These are phyloP conservation scores for Paratilapia polleni DNA, from an alignment of 2,113 vertebrate species.

Conservation along the genomic window DNA sequence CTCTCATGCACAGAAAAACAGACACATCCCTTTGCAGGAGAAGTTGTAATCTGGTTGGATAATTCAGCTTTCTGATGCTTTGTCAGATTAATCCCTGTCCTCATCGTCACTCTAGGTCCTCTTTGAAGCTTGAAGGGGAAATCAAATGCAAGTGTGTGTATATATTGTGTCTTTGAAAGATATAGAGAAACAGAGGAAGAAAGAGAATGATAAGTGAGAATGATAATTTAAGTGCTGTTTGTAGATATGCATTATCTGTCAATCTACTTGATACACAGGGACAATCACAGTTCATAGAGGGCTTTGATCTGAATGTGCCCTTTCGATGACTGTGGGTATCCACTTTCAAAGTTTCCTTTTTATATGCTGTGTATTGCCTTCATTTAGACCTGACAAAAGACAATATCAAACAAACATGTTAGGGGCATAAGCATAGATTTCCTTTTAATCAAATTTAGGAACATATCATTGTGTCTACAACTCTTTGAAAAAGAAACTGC, in stretches of 20 bases:
- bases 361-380: neutral
- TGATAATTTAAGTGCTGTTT: constrained; percentile 37
- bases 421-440: neutral
- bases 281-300: constrained; percentile 40
- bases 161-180: constrained; percentile 39
- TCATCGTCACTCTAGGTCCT: constrained; percentile 43
- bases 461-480: neutral
- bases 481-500: neutral
- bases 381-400: constrained; percentile 30
- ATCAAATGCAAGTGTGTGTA: constrained; percentile 25
- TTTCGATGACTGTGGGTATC: constrained; percentile 32
- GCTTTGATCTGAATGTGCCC: constrained; percentile 51
- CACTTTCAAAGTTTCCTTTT: constrained; percentile 30
- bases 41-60: constrained; percentile 59
- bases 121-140: constrained; percentile 60
- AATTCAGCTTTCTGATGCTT: constrained; percentile 51
- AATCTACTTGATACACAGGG: constrained; percentile 47
- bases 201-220: constrained; percentile 38
- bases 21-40: constrained; percentile 39
- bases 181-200: constrained; percentile 19
- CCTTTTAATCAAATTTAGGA: constrained; percentile 10
- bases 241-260: constrained; percentile 52
- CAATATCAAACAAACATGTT: constrained; percentile 21
- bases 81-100: constrained; percentile 52
- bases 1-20: constrained; percentile 3